Evolutionary conservation across 2,888 invertebrate genomes (phyloP), one percentile per base, ranked within the genome.

Genomic region (Hybos culiciformis): DNA sequence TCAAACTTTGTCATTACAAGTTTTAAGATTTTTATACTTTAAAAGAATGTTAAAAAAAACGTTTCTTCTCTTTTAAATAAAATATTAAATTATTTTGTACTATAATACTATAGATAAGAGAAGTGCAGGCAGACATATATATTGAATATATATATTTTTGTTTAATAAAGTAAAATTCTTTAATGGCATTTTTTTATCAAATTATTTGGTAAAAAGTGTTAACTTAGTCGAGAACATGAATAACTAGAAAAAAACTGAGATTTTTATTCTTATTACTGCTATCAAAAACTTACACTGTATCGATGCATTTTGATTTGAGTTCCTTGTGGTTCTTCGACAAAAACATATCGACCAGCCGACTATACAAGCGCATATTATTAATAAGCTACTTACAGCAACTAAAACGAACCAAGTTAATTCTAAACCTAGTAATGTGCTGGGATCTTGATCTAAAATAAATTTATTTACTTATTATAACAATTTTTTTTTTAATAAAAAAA

Each of bases 341-440:
- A 82, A 72, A 70, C 85, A 88, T 63, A 81, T 72, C 50, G 81
- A 78, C 46, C 80, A 72, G 51, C 77, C 79, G 45, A 79, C 76
- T 51, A 78, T 76, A 57, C 76, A 73, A 44, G 79, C 77, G 55
- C 80, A 73, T 59, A 80, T 68, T 53, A 80, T 72, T 59, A 87
- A 69, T 58, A 80, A 70, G 48, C 75, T 71, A 57, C 78, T 77
- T 50, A 83, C 80, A 41, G 80, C 77, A 54, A 78, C 74, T 48
- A 78, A 73, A 54, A 79, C 80, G 64, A 86, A 78, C 78, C 83
- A 81, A 55, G 82, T 78, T 62, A 80, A 73, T 57, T 79, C 79
- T 59, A 83, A 70, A 50, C 86, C 83, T 50, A 81, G 67, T 49
- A 83, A 75, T 47, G 74, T 77, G 52, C 72, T 73, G 43, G 71